Evolutionary conservation across 2,888 invertebrate species (phyloP).

Genomic region (Poecilobothrus nobilitatus): DNA sequence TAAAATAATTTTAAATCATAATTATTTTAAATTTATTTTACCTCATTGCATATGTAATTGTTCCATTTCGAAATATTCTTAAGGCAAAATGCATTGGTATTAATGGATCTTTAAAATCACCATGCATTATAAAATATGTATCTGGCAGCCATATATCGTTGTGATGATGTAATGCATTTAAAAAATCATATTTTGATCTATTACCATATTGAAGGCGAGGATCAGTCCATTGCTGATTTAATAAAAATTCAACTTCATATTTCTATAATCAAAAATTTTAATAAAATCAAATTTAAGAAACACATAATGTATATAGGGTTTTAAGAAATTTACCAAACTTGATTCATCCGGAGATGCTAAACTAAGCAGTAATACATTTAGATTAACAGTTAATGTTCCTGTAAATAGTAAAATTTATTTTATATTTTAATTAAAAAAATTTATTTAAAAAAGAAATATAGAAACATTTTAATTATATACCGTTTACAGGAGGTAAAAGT

Average conservation of each 20-base stretch:
- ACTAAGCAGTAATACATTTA: constrained; percentile 86
- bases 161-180: constrained; percentile 90
- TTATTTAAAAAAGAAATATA: background rate
- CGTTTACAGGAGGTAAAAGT: constrained; percentile 82
- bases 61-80: constrained; percentile 85
- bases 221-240: constrained; percentile 91
- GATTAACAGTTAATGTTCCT: constrained; percentile 88
- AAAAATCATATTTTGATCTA: constrained; percentile 75
- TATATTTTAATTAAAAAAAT: background rate
- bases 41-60: constrained; percentile 90
- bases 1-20: constrained; percentile 8
- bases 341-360: constrained; percentile 94
- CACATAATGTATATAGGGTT: background rate
- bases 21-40: constrained; percentile 36
- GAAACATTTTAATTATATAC: constrained; percentile 45
- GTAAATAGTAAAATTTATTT: constrained; percentile 40
- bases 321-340: constrained; percentile 87
- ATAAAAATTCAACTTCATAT: constrained; percentile 91
- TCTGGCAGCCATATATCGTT: constrained; percentile 89
- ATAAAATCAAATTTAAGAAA: constrained; percentile 13
- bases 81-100: constrained; percentile 89
- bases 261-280: constrained; percentile 53
- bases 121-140: constrained; percentile 94
- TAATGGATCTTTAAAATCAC: constrained; percentile 89
- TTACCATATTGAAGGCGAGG: constrained; percentile 81